Base-by-base conservation (phyloP, 2,113 vertebrate species). In the Carassius carassius region DNA sequence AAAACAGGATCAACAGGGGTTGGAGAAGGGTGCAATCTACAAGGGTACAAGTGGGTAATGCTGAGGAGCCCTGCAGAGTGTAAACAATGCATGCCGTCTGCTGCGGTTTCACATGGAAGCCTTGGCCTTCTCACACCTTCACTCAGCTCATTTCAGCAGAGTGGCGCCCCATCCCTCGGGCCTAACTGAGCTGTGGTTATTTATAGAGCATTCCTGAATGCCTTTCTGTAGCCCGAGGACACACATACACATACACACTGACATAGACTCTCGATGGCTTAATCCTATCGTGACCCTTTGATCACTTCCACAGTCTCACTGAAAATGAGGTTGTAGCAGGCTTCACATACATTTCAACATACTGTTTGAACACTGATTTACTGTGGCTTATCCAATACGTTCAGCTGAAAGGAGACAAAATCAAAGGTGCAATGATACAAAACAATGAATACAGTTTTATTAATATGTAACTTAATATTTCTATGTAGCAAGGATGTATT, bases 131-230 rank as follows among this genome's bases (percentile, higher is more conserved):
- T 67, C 62, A 23, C 73, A 60, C 51, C 37, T 82, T 67, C 49
- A 56, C 32, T 83, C 73, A 65, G 75, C 65, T 78, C 54, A 56
- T 47, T 76, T 78, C 83, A 56, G 35, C 74, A 67, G 11, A 58
- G 69, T 80, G 86, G 74, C 84, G 86, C 65, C 87, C 80, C 85
- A 86, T 86, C 87, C 86, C 86, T 78, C 60, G 86, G 19, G 85
- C 85, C 87, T 82, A 89, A 90, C 89, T 88, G 88, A 87, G 85
- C 56, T 65, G 85, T 80, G 78, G 65, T 90, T 94, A 93, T 94
- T 94, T 93, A 91, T 93, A 93, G 91, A 88, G n/a, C 29, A 47
- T 51, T 58, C 65, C 89, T 89, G 88, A 89, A 92, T 90, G 90
- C 89, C 91, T 87, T 89, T 89, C 88, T 87, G 86, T 87, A 89